Base-by-base conservation (phyloP, 2,113 vertebrate genomes). In the Gopherus evgoodei region DNA sequence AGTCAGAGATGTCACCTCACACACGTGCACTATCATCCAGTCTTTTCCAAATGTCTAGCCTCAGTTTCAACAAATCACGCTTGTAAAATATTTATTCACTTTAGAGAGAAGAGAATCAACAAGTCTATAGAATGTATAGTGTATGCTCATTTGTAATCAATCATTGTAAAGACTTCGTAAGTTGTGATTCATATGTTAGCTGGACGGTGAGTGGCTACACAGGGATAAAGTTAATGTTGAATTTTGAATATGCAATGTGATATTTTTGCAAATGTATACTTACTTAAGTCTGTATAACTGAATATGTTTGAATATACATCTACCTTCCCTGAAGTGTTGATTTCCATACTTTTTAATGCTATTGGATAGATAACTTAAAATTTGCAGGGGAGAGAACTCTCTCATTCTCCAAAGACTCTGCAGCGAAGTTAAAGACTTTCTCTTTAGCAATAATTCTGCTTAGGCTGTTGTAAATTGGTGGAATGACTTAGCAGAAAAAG, bases 1-100 rank as follows among this genome's bases (percentile, higher is more conserved):
- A 52, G 75, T 53, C 52, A 81, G 75, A 56, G 21, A 65, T 56
- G 81, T 75, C 49, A 3, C 3, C 49, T 85, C 82, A 82, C 79
- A 88, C 52, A 42, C 0, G 0, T 1, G 11, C 10, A 0, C 0
- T 13, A 4, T 14, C 47, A 80, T 56, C 83, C 85, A 31, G 35
- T 35, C 4, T 0, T 82, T 86, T 25, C 62, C 31, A 83, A 80
- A 29, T 5, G 2, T 12, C 6, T n/a, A 56, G 16, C 14, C 9
- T 87, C 53, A 13, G 14, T 14, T 16, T 24, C 56, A 5, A 10
- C 16, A 7, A 49, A 38, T 53, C 50, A 47, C 57, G 11, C 56
- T 72, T n/a, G 84, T 52, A 53, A 81, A 94, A 86, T 42, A 38
- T 6, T 78, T 81, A 53, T 2, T 44, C 87, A 0, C 42, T 2